Base-by-base conservation (phyloP, 1,140 invertebrate genomes). In the Colletes gigas region DNA sequence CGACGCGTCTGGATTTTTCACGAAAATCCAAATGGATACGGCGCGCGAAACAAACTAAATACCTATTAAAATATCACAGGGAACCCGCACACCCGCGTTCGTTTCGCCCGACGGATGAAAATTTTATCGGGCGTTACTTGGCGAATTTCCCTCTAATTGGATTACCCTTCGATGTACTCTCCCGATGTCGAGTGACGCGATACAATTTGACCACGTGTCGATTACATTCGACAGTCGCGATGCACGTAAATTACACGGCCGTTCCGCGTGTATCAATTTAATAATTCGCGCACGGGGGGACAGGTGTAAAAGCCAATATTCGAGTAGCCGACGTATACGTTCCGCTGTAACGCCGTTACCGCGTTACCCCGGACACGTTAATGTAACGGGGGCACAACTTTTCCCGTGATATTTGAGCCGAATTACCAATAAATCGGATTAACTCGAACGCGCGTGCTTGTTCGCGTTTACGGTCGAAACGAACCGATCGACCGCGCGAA, bases 21-120 rank as follows among this genome's bases (percentile, higher is more conserved):
- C 7, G 67, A 55, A 78, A 86, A 83, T 80, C 78, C 67, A n/a
- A 70, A 69, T 44, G 30, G 62, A 65, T 3, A 44, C 52, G 21
- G 44, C n/a, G 39, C 9, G 55, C 62, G 59, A 82, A 82, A 84
- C 84, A 79, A 86, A 81, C 72, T 83, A 76, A 75, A 75, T 55
- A 65, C 75, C 78, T 86, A 86, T 86, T 86, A 86, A 86, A 86
- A 82, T 72, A 83, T 86, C 74, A 85, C n/a, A 54, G 59, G 17
- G 70, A 82, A 60, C 47, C 30, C 17, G 54, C 15, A 50, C 66
- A 50, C 50, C 12, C 30, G 39, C 14, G 17, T 50, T n/a, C 8
- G 67, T 73, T 73, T 57, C 77, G 17, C n/a, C 17, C 41, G 21
- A 2, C 66, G 75, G 66, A 86, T 86, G 75, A 86, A 86, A 86